Conservation (phyloP, 2,888 invertebrate species). For the Schizaphis graminum region DNA sequence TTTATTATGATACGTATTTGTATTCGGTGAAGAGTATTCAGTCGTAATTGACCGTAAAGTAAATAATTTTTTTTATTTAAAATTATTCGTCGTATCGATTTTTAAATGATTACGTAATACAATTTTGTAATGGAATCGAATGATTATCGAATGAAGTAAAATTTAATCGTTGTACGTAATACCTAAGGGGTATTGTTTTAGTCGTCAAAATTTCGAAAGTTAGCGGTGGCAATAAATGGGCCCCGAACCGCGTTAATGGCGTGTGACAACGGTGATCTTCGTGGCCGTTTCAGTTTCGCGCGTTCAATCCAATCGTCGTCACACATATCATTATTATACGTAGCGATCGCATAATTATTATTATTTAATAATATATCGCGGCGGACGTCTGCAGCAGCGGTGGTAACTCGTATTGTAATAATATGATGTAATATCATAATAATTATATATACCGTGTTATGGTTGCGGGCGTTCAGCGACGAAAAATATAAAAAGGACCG, state of each 20-base stretch:
- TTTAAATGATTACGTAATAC: neutral
- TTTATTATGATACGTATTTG: neutral
- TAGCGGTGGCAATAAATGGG: neutral
- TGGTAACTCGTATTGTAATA: neutral
- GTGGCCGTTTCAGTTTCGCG: neutral
- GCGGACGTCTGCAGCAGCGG: neutral
- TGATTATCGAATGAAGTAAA: neutral
- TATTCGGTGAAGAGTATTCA: neutral
- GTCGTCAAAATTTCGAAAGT: neutral
- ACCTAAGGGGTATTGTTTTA: neutral
- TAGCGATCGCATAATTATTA: neutral
- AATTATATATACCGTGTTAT: neutral
- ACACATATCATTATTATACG: neutral
- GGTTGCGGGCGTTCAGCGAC: neutral
- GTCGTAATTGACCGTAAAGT: neutral
- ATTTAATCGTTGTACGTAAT: neutral
- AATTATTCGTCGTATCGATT: neutral
- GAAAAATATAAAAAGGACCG: neutral
- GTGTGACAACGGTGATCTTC: neutral
- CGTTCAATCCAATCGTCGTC: neutral
- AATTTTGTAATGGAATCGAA: neutral
- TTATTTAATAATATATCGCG: neutral
- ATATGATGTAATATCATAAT: no score
- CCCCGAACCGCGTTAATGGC: neutral
- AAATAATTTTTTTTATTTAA: neutral